Percentiles rank a stretch among this genome's conserved stretches.
phyloP scores from a whole-genome alignment of 1,140 invertebrate species.

The Radopholus similis region DNA sequence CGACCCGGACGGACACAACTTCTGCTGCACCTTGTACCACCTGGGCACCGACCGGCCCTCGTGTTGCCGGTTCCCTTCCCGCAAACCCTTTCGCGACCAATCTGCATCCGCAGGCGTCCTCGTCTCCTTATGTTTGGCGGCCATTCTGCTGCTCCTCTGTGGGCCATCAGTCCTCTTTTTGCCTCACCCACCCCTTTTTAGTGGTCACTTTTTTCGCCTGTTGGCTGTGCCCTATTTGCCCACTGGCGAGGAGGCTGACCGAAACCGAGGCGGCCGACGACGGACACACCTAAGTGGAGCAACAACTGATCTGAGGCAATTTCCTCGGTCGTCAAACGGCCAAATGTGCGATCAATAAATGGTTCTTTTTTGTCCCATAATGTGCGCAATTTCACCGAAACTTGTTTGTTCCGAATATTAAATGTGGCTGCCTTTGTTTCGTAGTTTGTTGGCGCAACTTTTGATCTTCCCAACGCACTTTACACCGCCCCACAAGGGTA shows the following conservation, averaged over 20 bases:
- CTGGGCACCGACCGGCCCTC: constrained; percentile 27
- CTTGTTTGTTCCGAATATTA: too few species aligned
- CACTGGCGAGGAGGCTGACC: constrained; percentile 19
- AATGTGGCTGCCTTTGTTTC: too few species aligned
- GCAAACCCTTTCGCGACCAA: constrained; percentile 6
- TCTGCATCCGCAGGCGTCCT: background rate
- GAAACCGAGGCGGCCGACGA: background rate
- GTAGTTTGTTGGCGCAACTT: too few species aligned
- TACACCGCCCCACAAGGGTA: too few species aligned
- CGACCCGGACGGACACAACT: constrained; percentile 31
- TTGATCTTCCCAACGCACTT: too few species aligned
- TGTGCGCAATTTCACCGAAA: too few species aligned
- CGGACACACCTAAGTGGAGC: too few species aligned
- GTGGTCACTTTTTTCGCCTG: constrained; percentile 23
- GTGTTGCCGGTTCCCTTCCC: constrained; percentile 27
- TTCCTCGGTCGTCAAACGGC: too few species aligned
- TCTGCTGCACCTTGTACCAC: constrained; percentile 31
- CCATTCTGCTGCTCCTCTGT: constrained; percentile 17
- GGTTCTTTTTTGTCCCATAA: too few species aligned
- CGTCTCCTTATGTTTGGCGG: background rate
- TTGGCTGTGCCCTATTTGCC: constrained; percentile 25
- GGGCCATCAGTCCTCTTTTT: constrained; percentile 10
- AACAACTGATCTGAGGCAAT: too few species aligned
- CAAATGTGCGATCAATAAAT: too few species aligned
- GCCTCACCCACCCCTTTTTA: constrained; percentile 12